Evolutionary conservation across 2,113 vertebrate species (phyloP), one percentile per base, ranked within the genome.

Genomic region (Gadus macrocephalus): DNA sequence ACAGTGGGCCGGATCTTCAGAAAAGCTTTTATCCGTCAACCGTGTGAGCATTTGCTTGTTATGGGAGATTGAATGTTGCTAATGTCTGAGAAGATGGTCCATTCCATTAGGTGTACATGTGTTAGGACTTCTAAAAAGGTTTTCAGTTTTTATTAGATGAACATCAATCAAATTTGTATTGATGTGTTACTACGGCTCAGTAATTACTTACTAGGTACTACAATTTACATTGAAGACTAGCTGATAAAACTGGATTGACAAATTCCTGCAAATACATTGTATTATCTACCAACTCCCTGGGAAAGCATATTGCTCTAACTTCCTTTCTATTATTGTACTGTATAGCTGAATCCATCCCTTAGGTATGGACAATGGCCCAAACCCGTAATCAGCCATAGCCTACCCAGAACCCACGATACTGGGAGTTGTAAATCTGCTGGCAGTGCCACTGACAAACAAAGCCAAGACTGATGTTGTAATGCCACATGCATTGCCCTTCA

Each of bases 261-360:
- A 77, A 78, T 81, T 80, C 76, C 77, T 75, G 76, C 78, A 81
- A 78, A 74, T 62, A 83, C 76, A 81, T 76, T 83, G 74, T 84
- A 15, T 31, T 25, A 17, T 53, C 66, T 62, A 53, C 71, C 73
- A 67, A 83, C 74, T 76, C 81, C 73, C 80, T 78, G 70, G 71
- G 74, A 76, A 86, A 74, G 69, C 71, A 59, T 66, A 69, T 74
- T 58, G 66, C 66, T 75, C 64, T 73, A 69, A 75, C 76, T 88
- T 90, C 84, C 89, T 78, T 74, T 73, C 84, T 53, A 86, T 90
- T 88, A 84, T 85, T 86, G 73, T 49, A 71, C 55, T 67, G 61
- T 79, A 66, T 27, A 81, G 65, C 68, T 84, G 79, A 82, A 84
- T 66, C 83, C 74, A 77, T 69, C 70, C 58, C 60, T 67, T 75